Evolutionary conservation across 92 coral and sea anemone genomes (phyloP).

Genomic region (Zoanthus solanderi): DNA sequence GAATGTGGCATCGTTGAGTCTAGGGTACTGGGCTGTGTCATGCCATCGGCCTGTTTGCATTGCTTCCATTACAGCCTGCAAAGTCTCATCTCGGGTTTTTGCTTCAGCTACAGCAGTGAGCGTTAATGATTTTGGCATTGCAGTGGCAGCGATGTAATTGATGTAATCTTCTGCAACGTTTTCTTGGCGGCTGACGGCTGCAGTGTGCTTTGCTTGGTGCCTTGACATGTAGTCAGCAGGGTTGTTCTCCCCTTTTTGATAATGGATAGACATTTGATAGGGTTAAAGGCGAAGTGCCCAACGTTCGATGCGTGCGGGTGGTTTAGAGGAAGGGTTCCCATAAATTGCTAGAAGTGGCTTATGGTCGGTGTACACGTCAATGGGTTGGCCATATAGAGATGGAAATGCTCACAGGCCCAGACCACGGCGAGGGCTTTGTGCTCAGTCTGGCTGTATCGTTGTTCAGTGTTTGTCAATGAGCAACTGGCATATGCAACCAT

Average conservation of each 20-base stretch:
- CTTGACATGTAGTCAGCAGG: slow-evolving; percentile 58
- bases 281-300: slow-evolving; percentile 41
- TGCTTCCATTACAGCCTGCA: slow-evolving; percentile 62
- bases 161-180: slow-evolving; percentile 65
- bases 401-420: slow-evolving; percentile 57
- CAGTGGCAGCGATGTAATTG: slow-evolving; percentile 49
- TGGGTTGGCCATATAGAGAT: slow-evolving; percentile 66
- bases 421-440: slow-evolving; percentile 48
- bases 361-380: slow-evolving; percentile 64
- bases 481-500: slow-evolving; percentile 39
- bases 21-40: slow-evolving; percentile 18
- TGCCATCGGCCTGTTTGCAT: slow-evolving; percentile 65
- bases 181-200: slow-evolving; percentile 48
- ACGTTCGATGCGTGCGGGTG: slow-evolving; percentile 60
- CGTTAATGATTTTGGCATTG: slow-evolving; percentile 59
- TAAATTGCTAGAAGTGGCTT: slow-evolving; percentile 64
- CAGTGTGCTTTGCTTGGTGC: slow-evolving; percentile 46
- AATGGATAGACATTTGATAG: slow-evolving; percentile 37
- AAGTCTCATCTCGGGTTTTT: slow-evolving; percentile 45
- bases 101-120: slow-evolving; percentile 46
- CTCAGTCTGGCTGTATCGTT: slow-evolving; percentile 18
- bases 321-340: slow-evolving; percentile 52
- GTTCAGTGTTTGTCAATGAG: not conserved
- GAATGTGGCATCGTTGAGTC: slow-evolving; percentile 7
- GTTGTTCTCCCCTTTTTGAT: slow-evolving; percentile 49